phyloP scores from a whole-genome alignment of 2,888 invertebrate genomes.

The Drosophila conformis region DNA sequence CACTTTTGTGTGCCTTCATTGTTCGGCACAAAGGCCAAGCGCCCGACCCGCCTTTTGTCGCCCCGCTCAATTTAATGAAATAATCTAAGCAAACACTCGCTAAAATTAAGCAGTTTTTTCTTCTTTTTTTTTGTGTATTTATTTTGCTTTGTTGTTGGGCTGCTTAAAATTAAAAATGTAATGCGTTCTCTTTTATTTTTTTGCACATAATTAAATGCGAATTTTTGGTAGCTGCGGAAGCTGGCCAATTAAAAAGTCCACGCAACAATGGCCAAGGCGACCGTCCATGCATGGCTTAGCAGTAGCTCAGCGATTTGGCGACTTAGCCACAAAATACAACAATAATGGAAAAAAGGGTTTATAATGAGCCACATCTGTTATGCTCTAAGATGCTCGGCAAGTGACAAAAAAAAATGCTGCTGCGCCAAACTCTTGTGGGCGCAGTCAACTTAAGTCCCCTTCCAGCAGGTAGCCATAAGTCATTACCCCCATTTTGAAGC shows the following conservation, averaged over 20 bases:
- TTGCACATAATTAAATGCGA: constrained; percentile 73
- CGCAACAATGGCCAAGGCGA: constrained; percentile 73
- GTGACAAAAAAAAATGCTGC: constrained; percentile 29
- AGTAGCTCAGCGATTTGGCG: constrained; percentile 29
- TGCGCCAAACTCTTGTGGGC: constrained; percentile 35
- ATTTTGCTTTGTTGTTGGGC: constrained; percentile 24
- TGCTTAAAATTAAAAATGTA: constrained; percentile 70
- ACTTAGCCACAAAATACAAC: constrained; percentile 25
- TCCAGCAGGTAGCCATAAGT: constrained; percentile 61
- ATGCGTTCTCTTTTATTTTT: constrained; percentile 47
- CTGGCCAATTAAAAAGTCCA: constrained; percentile 75
- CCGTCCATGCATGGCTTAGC: constrained; percentile 69
- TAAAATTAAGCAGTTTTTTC: constrained; percentile 74
- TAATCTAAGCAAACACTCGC: constrained; percentile 80
- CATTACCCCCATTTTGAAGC: constrained; percentile 69
- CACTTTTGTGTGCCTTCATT: constrained; percentile 77
- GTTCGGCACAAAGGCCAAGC: constrained; percentile 67
- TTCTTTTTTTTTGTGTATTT: constrained; percentile 5
- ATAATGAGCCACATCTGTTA: constrained; percentile 58
- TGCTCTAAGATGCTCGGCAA: constrained; percentile 32
- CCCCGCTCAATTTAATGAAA: constrained; percentile 78
- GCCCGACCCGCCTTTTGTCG: constrained; percentile 58
- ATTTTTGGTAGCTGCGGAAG: constrained; percentile 43
- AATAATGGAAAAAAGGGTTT: constrained; percentile 24
- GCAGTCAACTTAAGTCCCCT: constrained; percentile 31